Evolutionary conservation across 2,888 invertebrate genomes (phyloP).

Genomic region (Lithophane semibrunnea): DNA sequence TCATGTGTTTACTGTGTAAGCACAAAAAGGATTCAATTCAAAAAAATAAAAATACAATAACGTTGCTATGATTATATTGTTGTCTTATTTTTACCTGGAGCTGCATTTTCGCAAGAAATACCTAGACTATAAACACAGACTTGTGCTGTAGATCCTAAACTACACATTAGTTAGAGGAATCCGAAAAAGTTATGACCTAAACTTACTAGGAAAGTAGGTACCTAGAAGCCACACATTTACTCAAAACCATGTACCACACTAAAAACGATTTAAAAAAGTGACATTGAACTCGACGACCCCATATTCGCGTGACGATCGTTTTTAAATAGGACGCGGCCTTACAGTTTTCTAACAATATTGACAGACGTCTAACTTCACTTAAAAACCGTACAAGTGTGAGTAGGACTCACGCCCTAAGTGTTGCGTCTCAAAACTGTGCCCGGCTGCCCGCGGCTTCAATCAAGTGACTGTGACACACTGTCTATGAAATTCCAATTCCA

Average conservation of each 20-base stretch:
- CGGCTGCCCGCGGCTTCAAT: no score
- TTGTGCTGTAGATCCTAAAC: neutral
- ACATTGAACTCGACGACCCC: no score
- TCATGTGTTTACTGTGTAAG: constrained; percentile 94
- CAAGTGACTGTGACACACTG: no score
- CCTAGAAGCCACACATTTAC: neutral
- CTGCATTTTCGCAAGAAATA: constrained; percentile 7
- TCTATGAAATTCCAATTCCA: no score
- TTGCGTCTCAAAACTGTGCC: no score
- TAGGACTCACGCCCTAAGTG: no score
- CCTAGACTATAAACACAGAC: constrained; percentile 3
- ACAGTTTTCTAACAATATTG: no score
- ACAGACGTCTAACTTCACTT: no score
- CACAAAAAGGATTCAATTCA: constrained; percentile 92
- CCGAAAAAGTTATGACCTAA: neutral
- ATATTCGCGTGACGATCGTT: no score
- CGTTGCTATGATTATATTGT: constrained; percentile 91
- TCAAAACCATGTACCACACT: neutral
- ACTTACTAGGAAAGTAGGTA: neutral
- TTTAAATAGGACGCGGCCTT: no score
- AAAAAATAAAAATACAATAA: constrained; percentile 92
- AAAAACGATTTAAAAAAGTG: neutral
- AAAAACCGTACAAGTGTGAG: no score
- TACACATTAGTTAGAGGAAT: neutral
- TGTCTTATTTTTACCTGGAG: constrained; percentile 79